These are phyloP conservation scores for Petaurus breviceps DNA, from an alignment of 2,113 vertebrate species.

Conservation along the genomic window DNA sequence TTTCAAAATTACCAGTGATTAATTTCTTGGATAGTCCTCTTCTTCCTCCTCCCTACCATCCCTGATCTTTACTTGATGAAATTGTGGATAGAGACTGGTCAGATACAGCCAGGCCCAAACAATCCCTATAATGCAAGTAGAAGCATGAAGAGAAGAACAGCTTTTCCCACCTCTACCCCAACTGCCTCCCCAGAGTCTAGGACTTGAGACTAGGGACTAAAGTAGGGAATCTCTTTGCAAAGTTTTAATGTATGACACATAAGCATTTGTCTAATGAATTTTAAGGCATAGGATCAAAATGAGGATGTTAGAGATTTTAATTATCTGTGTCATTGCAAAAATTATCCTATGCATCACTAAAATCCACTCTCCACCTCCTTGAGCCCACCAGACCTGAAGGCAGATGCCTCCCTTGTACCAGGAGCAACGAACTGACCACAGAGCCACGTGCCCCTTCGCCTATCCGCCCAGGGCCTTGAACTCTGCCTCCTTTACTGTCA, in stretches of 20 bases:
- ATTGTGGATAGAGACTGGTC: background rate
- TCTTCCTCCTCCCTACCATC: background rate
- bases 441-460: constrained; percentile 19
- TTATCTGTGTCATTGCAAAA: background rate
- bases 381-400: background rate
- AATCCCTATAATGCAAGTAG: background rate
- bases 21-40: background rate
- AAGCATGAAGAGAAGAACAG: background rate
- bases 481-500: constrained; percentile 67
- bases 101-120: background rate
- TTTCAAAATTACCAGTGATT: background rate
- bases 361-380: background rate
- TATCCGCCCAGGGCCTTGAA: background rate
- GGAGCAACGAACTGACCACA: rapidly evolving
- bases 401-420: rapidly evolving
- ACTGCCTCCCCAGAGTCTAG: background rate
- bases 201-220: background rate
- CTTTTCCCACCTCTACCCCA: background rate
- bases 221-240: background rate
- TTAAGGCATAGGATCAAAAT: background rate
- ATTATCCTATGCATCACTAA: background rate
- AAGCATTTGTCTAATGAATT: background rate
- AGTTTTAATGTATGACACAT: background rate
- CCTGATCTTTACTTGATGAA: background rate
- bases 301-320: background rate